A percentile compares a stretch with the other conserved stretches of the same genome.
Conservation (phyloP, 2,797 vertebrate genomes). For the Artibeus jamaicensis region DNA sequence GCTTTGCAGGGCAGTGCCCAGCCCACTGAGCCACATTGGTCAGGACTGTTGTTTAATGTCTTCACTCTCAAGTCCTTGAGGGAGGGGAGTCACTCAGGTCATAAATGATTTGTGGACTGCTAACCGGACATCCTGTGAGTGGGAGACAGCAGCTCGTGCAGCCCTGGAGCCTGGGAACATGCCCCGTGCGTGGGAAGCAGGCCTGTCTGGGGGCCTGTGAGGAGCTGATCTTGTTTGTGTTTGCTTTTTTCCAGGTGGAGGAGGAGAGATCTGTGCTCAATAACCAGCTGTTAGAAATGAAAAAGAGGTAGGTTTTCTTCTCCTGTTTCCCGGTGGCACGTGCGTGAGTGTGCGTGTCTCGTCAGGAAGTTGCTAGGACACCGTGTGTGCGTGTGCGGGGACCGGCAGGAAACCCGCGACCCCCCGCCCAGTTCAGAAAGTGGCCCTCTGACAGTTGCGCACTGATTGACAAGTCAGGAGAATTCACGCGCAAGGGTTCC, state of each 20-base stretch:
- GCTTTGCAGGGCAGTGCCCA: neutral
- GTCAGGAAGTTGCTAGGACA: constrained; percentile 12
- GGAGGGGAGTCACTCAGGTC: neutral
- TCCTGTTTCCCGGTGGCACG: neutral
- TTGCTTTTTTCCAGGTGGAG: constrained; percentile 86
- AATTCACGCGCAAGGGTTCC: neutral
- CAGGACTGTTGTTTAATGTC: neutral
- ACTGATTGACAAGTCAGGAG: neutral
- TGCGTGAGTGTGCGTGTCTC: neutral
- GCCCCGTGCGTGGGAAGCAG: neutral
- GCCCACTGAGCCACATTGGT: neutral
- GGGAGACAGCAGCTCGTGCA: neutral
- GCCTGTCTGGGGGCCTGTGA: neutral
- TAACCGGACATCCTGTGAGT: neutral
- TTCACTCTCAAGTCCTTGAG: neutral
- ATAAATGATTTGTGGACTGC: neutral
- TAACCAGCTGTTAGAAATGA: constrained; percentile 93
- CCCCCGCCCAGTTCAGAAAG: neutral
- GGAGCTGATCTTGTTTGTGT: constrained; percentile 19
- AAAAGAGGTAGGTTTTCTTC: constrained; percentile 90
- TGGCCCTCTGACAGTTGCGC: neutral
- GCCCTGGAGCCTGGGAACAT: neutral
- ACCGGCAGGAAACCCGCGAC: neutral
- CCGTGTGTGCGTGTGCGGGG: neutral
- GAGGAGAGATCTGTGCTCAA: constrained; percentile 91